Base-by-base conservation (phyloP, 2,888 invertebrate genomes). In the Euproctis similis region DNA sequence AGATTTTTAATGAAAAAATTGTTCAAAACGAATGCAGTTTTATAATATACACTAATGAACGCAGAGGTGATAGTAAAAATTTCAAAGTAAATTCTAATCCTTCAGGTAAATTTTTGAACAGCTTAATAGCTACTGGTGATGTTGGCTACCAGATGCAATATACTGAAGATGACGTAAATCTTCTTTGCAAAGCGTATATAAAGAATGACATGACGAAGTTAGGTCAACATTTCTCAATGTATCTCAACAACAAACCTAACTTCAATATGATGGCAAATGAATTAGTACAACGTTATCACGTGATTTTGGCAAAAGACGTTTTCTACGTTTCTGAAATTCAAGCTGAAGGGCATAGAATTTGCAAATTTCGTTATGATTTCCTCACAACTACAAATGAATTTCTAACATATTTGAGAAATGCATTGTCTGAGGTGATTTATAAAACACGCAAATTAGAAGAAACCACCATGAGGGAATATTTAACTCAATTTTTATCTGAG, bases 21-120 rank as follows among this genome's bases (percentile, higher is more conserved):
- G 11, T 17, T 24, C 10, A 25, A 8, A 17, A 6, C 7, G 25
- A 25, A 6, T 25, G 17, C 9, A 2, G 8, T 4, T 16, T 25
- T 11, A 10, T 25, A 11, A 25, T 25, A 4, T 25, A 25, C 11
- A 25, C 25, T 3, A 25, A 25, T 25, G 17, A 25, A 17, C 13
- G n/a, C 8, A n/a, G 12, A 4, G 11, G 9, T n/a, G 12, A 4
- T 2, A 13, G 13, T 13, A n/a, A n/a, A n/a, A 4, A 12, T n/a
- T 24, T 13, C 3, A 19, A 8, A 19, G 3, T 21, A 7, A 8
- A 8, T n/a, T 4, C 2, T 24, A 4, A 3, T 16, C 8, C 2
- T 3, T 9, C 8, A 4, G n/a, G 8, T 12, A 17, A 12, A 3
- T 17, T 17, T 19, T 4, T 18, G n/a, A 8, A 26, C 12, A 8